Evolutionary conservation across 2,888 invertebrate species (phyloP).

Genomic region (Punctoribates punctum): DNA sequence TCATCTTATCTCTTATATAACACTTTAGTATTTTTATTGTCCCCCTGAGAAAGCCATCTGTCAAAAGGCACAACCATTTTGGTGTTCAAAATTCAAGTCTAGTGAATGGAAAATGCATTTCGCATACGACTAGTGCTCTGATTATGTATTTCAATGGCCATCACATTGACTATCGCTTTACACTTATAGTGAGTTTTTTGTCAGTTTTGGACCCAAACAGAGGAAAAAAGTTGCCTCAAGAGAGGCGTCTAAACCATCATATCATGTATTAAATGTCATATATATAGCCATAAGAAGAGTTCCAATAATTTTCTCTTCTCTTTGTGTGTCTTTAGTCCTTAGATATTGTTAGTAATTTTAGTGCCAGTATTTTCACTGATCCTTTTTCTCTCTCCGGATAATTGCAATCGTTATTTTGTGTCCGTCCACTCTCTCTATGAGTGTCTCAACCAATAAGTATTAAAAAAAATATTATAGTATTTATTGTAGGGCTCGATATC

Average conservation of each 20-base stretch:
- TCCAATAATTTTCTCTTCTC: background rate
- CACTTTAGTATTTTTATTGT: slow-evolving; percentile 35
- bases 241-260: slow-evolving; percentile 17
- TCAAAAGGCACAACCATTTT: slow-evolving; percentile 29
- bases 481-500: background rate
- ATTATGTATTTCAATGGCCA: background rate
- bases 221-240: slow-evolving; percentile 27
- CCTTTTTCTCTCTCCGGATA: slow-evolving; percentile 2
- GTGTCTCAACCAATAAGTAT: slow-evolving; percentile 27
- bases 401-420: slow-evolving; percentile 31
- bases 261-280: slow-evolving; percentile 30
- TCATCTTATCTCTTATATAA: slow-evolving; percentile 36
- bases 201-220: slow-evolving; percentile 8
- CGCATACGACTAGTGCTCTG: background rate
- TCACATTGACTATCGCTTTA: slow-evolving; percentile 13
- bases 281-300: slow-evolving; percentile 19
- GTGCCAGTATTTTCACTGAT: background rate
- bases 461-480: slow-evolving; percentile 28
- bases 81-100: background rate
- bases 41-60: slow-evolving; percentile 35
- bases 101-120: slow-evolving; percentile 21
- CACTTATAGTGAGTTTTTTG: background rate
- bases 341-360: slow-evolving; percentile 12
- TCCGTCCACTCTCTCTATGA: background rate
- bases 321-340: background rate